Conservation (phyloP, 1,140 invertebrate genomes). For the Caligus rogercresseyi region DNA sequence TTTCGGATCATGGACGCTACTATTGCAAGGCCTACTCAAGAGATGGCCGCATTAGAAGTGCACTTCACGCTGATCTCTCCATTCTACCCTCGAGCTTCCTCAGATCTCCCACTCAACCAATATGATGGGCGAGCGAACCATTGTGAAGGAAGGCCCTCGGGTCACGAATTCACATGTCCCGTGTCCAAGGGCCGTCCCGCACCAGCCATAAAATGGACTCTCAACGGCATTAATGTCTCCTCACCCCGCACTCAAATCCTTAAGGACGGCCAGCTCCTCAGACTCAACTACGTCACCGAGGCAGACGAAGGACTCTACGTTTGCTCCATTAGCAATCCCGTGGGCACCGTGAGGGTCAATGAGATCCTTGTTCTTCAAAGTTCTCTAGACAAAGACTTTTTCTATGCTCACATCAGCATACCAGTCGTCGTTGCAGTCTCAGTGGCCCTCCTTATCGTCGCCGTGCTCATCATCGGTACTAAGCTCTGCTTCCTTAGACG, state of each 20-base stretch:
- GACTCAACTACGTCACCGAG: constrained; percentile 53
- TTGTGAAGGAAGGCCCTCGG: neutral
- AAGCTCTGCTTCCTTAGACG: neutral
- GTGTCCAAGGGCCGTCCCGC: neutral
- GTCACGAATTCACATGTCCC: neutral
- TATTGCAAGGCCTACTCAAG: neutral
- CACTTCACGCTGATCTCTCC: neutral
- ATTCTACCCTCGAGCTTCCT: neutral
- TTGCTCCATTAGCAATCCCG: constrained; percentile 70
- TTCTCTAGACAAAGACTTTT: constrained; percentile 6
- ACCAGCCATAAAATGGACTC: constrained; percentile 3
- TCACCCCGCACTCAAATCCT: constrained; percentile 6
- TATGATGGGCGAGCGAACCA: constrained; percentile 6
- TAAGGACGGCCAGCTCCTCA: constrained; percentile 38
- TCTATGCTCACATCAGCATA: neutral
- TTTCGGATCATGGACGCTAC: constrained; percentile 3
- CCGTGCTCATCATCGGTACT: neutral
- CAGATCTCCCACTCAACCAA: neutral
- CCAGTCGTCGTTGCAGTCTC: constrained; percentile 10
- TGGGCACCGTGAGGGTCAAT: constrained; percentile 42
- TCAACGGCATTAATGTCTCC: constrained; percentile 3
- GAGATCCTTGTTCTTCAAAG: constrained; percentile 1
- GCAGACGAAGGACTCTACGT: constrained; percentile 89
- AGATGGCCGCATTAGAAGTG: neutral
- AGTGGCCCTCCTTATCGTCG: neutral